phyloP scores from a whole-genome alignment of 2,113 vertebrate genomes.

The Ageneiosus marmoratus region DNA sequence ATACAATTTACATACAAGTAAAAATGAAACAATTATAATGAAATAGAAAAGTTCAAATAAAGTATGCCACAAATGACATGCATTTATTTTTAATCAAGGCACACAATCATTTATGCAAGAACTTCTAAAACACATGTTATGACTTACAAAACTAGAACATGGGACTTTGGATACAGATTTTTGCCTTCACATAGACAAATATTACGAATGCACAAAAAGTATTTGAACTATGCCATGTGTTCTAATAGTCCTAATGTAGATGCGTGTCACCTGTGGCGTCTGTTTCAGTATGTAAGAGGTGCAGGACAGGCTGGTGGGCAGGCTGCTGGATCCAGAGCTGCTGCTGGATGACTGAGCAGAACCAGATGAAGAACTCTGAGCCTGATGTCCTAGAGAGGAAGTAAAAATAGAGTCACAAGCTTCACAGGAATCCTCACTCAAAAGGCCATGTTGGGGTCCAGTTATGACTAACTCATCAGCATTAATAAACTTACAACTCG shows the following conservation, averaged over 20 bases:
- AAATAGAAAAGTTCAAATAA: background rate
- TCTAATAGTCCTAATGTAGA: background rate
- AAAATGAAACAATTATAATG: background rate
- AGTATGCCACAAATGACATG: background rate
- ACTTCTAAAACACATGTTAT: background rate
- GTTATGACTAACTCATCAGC: background rate
- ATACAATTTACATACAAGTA: background rate
- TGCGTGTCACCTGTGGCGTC: slow-evolving; percentile 78
- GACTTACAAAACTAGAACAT: background rate
- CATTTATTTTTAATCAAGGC: background rate
- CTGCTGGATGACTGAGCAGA: slow-evolving; percentile 71
- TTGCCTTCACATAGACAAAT: background rate
- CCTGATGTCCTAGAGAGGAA: slow-evolving; percentile 82
- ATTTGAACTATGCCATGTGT: background rate
- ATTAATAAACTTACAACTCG: background rate
- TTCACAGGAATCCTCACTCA: background rate
- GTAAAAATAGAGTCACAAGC: background rate
- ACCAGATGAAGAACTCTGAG: slow-evolving; percentile 68
- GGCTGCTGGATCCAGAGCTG: slow-evolving; percentile 80
- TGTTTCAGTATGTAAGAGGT: slow-evolving; percentile 98
- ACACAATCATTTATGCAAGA: background rate
- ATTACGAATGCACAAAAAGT: background rate
- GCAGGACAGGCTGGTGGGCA: slow-evolving; percentile 93
- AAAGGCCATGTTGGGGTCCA: slow-evolving; percentile 11
- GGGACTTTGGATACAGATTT: background rate